Percentiles rank a stretch among this genome's conserved stretches.
Evolutionary conservation across 2,888 invertebrate species (phyloP).

Genomic region (Malthinus flaveolus): DNA sequence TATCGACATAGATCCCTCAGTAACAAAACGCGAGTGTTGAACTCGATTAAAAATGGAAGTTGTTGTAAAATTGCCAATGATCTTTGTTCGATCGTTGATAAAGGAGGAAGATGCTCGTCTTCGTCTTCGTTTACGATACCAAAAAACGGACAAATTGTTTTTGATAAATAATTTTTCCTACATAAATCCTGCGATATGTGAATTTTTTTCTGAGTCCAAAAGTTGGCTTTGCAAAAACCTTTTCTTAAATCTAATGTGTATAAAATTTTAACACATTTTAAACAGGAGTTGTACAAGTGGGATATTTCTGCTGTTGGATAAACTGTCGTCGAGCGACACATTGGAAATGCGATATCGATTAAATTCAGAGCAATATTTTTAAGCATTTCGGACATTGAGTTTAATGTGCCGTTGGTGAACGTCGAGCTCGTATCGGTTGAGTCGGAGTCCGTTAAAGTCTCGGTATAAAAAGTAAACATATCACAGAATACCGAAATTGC

Average conservation of each 20-base stretch:
- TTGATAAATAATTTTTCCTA: conserved; percentile 50
- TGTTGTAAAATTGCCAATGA: conserved; percentile 87
- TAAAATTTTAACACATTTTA: conserved; percentile 57
- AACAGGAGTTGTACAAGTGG: conserved; percentile 49
- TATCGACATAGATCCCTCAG: conserved; percentile 69
- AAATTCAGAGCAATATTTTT: conserved; percentile 50
- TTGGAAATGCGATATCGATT: conserved; percentile 54
- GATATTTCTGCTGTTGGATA: conserved; percentile 48
- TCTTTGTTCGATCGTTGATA: conserved; percentile 85
- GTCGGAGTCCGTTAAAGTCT: conserved; percentile 53
- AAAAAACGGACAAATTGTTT: conserved; percentile 48
- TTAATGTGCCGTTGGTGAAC: conserved; percentile 47
- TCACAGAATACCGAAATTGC: conserved; percentile 53
- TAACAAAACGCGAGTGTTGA: conserved; percentile 85
- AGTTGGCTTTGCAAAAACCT: conserved; percentile 64
- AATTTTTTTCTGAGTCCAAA: conserved; percentile 53
- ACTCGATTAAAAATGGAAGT: conserved; percentile 93
- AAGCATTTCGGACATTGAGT: conserved; percentile 49
- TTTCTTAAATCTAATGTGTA: conserved; percentile 86
- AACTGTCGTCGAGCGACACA: conserved; percentile 51
- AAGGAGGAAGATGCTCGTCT: conserved; percentile 77
- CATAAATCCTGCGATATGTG: conserved; percentile 51
- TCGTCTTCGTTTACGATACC: conserved; percentile 45
- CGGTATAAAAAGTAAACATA: conserved; percentile 54
- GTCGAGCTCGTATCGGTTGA: conserved; percentile 53